phyloP scores from a whole-genome alignment of 30 jellyfish, hydroid and myxozoan species.

The Chrysaora quinquecirrha region DNA sequence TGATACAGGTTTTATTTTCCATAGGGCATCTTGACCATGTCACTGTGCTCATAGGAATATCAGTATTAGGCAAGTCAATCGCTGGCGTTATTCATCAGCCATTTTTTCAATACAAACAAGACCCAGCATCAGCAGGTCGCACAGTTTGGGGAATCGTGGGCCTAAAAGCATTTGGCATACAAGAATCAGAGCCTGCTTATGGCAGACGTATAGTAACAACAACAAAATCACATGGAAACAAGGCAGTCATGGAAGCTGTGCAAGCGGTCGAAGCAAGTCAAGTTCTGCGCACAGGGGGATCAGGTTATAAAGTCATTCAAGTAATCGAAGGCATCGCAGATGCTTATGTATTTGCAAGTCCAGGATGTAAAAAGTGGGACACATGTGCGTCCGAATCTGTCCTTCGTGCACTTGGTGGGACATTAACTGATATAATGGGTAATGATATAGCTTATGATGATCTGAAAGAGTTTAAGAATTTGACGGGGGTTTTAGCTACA shows the following conservation, averaged over 20 bases:
- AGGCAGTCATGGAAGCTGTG: constrained; percentile 80
- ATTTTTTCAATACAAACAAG: constrained; percentile 40
- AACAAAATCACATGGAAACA: constrained; percentile 88
- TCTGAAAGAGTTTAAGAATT: constrained; percentile 35
- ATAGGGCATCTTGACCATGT: constrained; percentile 92
- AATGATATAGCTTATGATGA: constrained; percentile 68
- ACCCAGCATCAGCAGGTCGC: constrained; percentile 74
- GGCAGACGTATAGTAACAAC: constrained; percentile 88
- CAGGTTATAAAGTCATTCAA: constrained; percentile 85
- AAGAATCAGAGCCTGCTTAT: constrained; percentile 42
- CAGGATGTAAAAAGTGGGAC: constrained; percentile 99
- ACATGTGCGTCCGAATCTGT: constrained; percentile 99
- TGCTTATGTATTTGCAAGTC: constrained; percentile 92
- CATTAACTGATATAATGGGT: constrained; percentile 79
- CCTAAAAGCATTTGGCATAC: constrained; percentile 83
- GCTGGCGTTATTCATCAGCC: constrained; percentile 99
- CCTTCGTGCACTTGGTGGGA: constrained; percentile 90
- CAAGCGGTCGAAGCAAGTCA: constrained; percentile 78
- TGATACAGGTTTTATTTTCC: too few species aligned
- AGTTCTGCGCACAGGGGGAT: constrained; percentile 91
- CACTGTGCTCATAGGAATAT: constrained; percentile 91
- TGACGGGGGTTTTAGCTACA: constrained; percentile 94
- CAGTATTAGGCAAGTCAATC: constrained; percentile 96
- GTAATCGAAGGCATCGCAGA: constrained; percentile 97
- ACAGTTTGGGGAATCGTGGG: constrained; percentile 97